Percentiles rank a stretch among this genome's conserved stretches.
phyloP scores from a whole-genome alignment of 2,888 invertebrate genomes.

The Sinopyrophorus schimmeli region DNA sequence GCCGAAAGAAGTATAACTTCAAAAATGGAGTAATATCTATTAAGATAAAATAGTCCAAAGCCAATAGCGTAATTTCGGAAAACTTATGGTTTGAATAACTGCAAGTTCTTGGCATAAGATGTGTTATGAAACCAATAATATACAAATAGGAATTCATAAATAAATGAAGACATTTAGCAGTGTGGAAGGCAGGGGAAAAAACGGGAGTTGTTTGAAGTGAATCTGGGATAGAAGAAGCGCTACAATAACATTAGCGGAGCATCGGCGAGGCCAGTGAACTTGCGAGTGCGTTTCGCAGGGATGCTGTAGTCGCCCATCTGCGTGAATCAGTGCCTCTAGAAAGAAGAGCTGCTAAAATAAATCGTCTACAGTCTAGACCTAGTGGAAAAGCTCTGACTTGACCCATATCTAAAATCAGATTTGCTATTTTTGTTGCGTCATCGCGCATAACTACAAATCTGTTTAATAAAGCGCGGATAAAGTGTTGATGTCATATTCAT shows the following conservation, averaged over 20 bases:
- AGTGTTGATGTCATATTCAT: too few species aligned
- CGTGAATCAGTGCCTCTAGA: slow-evolving; percentile 22
- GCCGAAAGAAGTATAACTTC: too few species aligned
- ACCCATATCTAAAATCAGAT: slow-evolving; percentile 39
- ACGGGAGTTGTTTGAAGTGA: slow-evolving; percentile 24
- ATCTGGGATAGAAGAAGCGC: slow-evolving; percentile 16
- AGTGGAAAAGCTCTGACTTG: slow-evolving; percentile 35
- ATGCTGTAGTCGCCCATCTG: slow-evolving; percentile 17
- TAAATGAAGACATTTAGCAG: slow-evolving; percentile 27
- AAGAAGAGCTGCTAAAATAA: slow-evolving; percentile 35
- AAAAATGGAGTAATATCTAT: too few species aligned
- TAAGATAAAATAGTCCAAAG: neutral
- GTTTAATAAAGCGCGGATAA: slow-evolving; percentile 21
- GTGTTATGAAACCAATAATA: slow-evolving; percentile 21
- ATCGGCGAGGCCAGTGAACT: slow-evolving; percentile 31
- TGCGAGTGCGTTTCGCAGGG: slow-evolving; percentile 19
- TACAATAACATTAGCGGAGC: slow-evolving; percentile 31
- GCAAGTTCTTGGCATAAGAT: slow-evolving; percentile 1
- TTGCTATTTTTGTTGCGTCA: slow-evolving; percentile 38
- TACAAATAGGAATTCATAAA: slow-evolving; percentile 26
- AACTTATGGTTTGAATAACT: neutral
- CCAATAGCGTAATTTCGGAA: neutral
- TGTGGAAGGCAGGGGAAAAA: too few species aligned
- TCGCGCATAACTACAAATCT: slow-evolving; percentile 24
- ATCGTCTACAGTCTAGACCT: slow-evolving; percentile 39